These are phyloP conservation scores for Toxotes jaculatrix DNA, from an alignment of 2,113 vertebrate species.

Conservation along the genomic window DNA sequence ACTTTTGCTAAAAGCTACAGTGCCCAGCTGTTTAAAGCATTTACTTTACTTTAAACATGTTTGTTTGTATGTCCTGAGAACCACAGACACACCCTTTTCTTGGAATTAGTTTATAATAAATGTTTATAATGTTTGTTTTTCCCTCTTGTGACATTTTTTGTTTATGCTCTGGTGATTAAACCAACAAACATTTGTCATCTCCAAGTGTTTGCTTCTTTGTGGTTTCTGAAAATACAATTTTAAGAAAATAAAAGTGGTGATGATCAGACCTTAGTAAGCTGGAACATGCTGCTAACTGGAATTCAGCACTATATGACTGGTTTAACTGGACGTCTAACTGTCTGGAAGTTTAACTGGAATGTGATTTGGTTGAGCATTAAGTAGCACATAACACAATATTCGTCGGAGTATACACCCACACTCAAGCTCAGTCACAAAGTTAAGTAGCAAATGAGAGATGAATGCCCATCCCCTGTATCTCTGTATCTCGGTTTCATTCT, in stretches of 20 bases:
- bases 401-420: neutral
- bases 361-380: constrained; percentile 23
- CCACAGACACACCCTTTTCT: neutral
- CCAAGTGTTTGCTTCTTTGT: neutral
- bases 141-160: constrained; percentile 11
- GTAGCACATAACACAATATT: constrained; percentile 20
- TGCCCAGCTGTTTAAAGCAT: too few relatives aligned
- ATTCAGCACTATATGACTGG: neutral
- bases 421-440: neutral
- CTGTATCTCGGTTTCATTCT: neutral
- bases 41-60: too few relatives aligned
- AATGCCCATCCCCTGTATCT: neutral
- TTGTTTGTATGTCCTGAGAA: neutral
- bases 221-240: neutral
- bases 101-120: neutral
- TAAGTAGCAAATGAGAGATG: constrained; percentile 1
- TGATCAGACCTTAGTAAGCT: constrained; percentile 5
- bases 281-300: constrained; percentile 10
- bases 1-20: too few relatives aligned
- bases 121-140: neutral
- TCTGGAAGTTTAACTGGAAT: constrained; percentile 13
- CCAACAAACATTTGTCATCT: constrained; percentile 21
- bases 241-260: neutral
- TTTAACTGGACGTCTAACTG: constrained; percentile 12
- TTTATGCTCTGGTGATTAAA: constrained; percentile 22